Percentiles rank a stretch among this genome's conserved stretches.
phyloP scores from a whole-genome alignment of 2,113 vertebrate genomes.

The Caranx ignobilis region DNA sequence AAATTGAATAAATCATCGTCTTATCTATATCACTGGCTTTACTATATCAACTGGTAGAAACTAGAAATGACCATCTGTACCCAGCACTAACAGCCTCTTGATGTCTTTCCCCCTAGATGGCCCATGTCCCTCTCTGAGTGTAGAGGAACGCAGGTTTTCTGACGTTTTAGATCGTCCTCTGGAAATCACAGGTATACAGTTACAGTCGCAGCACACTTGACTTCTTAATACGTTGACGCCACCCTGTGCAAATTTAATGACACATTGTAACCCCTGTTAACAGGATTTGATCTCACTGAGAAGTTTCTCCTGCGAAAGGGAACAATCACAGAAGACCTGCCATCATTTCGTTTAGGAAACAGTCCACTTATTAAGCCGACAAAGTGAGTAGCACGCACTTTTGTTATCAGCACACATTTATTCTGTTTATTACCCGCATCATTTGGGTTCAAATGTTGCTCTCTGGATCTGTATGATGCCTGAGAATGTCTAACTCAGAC shows the following conservation, averaged over 20 bases:
- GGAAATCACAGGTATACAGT: slow-evolving; percentile 88
- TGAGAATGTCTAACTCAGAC: slow-evolving; percentile 8
- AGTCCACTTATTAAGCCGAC: slow-evolving; percentile 91
- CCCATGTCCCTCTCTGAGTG: slow-evolving; percentile 87
- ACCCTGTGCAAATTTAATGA: not conserved
- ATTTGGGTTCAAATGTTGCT: slow-evolving; percentile 10
- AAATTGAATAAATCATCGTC: slow-evolving; percentile 3
- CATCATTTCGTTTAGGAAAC: slow-evolving; percentile 91
- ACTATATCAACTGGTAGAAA: slow-evolving; percentile 5
- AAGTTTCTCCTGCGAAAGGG: slow-evolving; percentile 90
- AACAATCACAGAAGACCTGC: slow-evolving; percentile 86
- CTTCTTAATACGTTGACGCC: not conserved
- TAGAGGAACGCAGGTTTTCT: slow-evolving; percentile 80
- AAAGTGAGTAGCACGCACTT: slow-evolving; percentile 82
- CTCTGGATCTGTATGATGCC: not conserved
- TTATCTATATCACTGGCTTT: not conserved
- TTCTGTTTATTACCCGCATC: slow-evolving; percentile 13
- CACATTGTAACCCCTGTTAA: slow-evolving; percentile 51
- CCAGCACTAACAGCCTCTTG: slow-evolving; percentile 14
- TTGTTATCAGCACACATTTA: not conserved
- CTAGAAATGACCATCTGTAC: slow-evolving; percentile 14
- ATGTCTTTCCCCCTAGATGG: slow-evolving; percentile 68
- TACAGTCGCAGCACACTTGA: no score
- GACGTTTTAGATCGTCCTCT: slow-evolving; percentile 78
- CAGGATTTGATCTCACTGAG: slow-evolving; percentile 95